Evolutionary conservation across 2,113 vertebrate species (phyloP).

Genomic region (Microtus oregoni): DNA sequence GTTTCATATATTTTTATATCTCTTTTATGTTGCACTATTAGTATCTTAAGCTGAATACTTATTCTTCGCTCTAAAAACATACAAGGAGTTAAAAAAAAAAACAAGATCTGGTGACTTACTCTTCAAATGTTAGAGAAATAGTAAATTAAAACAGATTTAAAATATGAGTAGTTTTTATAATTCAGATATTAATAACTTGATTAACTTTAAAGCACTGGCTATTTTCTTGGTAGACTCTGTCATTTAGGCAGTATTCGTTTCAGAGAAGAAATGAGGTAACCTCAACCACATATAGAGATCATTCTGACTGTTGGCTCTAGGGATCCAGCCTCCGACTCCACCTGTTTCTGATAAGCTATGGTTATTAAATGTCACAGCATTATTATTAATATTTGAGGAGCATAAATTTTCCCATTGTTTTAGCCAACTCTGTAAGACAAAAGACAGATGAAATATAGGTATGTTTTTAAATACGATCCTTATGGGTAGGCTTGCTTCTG

Average conservation of each 20-base stretch:
- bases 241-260: neutral
- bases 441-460: constrained; percentile 41
- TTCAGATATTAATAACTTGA: neutral
- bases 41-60: neutral
- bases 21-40: neutral
- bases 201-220: neutral
- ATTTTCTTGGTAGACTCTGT: neutral
- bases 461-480: constrained; percentile 34
- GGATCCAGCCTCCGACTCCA: neutral
- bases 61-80: neutral
- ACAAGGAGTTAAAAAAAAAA: neutral
- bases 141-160: neutral
- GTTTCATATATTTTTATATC: neutral
- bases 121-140: neutral
- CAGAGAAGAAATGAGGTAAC: neutral
- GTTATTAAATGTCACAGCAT: neutral
- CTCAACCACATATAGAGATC: neutral
- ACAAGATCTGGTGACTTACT: neutral
- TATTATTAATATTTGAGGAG: neutral
- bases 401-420: constrained; percentile 9
- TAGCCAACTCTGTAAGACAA: neutral
- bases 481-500: constrained; percentile 48
- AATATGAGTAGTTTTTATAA: neutral
- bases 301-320: neutral
- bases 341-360: neutral